Evolutionary conservation across 2,888 invertebrate species (phyloP).

Genomic region (Hesperia comma): DNA sequence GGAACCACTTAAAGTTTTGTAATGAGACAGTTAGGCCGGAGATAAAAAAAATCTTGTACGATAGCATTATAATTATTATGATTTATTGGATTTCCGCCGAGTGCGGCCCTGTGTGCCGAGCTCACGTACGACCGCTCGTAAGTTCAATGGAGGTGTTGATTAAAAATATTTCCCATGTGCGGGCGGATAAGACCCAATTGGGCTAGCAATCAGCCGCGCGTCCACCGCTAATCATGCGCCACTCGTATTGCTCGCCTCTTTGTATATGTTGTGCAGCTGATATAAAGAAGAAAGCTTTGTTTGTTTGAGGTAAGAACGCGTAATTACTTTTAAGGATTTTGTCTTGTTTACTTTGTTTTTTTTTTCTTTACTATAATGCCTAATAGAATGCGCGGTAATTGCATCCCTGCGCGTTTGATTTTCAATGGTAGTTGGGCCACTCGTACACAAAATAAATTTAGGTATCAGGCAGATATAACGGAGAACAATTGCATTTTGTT

Average conservation of each 20-base stretch:
- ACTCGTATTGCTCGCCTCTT: constrained; percentile 50
- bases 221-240: constrained; percentile 75
- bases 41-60: not conserved
- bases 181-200: constrained; percentile 84
- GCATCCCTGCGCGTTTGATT: too few species aligned
- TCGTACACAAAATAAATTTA: too few species aligned
- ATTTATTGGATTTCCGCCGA: constrained; percentile 45
- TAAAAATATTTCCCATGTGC: constrained; percentile 85
- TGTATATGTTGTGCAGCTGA: constrained; percentile 39
- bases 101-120: constrained; percentile 68
- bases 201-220: constrained; percentile 80
- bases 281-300: constrained; percentile 28
- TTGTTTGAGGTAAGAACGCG: constrained; percentile 17
- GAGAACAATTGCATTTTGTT: too few species aligned
- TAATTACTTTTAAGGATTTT: constrained; percentile 14
- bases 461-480: too few species aligned
- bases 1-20: not conserved
- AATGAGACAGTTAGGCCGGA: not conserved
- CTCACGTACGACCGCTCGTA: constrained; percentile 84
- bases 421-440: too few species aligned
- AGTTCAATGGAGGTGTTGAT: constrained; percentile 85
- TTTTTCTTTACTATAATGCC: too few species aligned
- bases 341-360: not conserved
- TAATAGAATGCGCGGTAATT: too few species aligned
- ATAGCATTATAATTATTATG: constrained; percentile 10